Conservation (phyloP, 2,113 vertebrate genomes). For the Pelvicachromis taeniatus region DNA sequence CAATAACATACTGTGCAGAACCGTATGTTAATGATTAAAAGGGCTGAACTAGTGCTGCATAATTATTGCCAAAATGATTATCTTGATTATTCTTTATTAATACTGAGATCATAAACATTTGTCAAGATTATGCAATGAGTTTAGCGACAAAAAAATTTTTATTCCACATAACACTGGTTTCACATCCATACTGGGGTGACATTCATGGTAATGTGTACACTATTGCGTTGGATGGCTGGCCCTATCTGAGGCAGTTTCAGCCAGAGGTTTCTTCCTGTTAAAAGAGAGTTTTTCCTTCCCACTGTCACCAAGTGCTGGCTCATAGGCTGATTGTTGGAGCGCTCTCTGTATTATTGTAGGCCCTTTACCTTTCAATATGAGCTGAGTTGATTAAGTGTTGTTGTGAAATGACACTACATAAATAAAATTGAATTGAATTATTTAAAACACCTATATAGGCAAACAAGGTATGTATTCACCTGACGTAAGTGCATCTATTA, state of each 20-base stretch:
- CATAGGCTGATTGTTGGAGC: background rate
- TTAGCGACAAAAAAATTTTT: background rate
- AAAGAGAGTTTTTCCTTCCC: background rate
- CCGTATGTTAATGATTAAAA: background rate
- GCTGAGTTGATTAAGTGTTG: background rate
- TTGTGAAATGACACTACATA: background rate
- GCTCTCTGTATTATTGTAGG: background rate
- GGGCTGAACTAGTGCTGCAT: background rate
- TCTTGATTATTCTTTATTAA: background rate
- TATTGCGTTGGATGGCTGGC: background rate
- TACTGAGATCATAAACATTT: background rate
- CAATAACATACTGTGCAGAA: background rate
- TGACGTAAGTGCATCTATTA: background rate
- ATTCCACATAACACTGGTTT: background rate
- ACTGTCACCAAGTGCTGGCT: background rate
- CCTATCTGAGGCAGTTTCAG: background rate
- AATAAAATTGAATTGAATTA: background rate
- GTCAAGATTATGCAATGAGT: background rate
- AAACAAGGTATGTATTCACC: background rate
- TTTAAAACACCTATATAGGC: background rate
- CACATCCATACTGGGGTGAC: rapidly evolving
- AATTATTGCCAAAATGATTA: background rate
- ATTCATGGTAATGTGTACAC: background rate
- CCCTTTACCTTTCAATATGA: background rate
- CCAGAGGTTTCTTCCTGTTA: background rate